A percentile compares a stretch with the other conserved stretches of the same genome.
Conservation (phyloP, 2,797 vertebrate genomes). For the Rhynchotus rufescens region DNA sequence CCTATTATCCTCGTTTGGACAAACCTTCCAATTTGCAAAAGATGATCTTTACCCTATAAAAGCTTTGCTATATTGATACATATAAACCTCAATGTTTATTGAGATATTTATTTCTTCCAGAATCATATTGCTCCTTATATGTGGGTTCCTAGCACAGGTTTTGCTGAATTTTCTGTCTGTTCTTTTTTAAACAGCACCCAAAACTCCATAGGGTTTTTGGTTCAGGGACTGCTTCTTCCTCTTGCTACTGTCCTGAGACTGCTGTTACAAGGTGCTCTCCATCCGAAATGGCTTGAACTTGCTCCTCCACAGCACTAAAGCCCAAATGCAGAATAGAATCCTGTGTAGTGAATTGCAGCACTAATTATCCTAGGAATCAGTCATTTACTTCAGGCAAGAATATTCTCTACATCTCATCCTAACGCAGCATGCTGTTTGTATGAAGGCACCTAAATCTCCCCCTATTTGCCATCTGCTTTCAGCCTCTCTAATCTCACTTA, state of each 20-base stretch:
- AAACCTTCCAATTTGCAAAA: not conserved
- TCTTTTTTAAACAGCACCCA: not conserved
- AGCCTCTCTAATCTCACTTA: not conserved
- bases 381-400: not conserved
- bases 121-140: not conserved
- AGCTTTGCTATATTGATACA: not conserved
- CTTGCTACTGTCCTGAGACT: not conserved
- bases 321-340: not conserved
- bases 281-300: not conserved
- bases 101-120: not conserved
- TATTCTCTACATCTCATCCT: not conserved
- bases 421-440: not conserved
- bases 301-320: not conserved
- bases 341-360: not conserved
- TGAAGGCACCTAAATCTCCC: not conserved
- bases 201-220: not conserved
- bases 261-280: not conserved
- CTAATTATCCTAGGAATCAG: not conserved
- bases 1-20: not conserved
- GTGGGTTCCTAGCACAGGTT: not conserved
- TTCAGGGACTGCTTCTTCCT: not conserved
- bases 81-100: not conserved
- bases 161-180: not conserved
- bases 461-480: not conserved
- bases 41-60: not conserved